These are phyloP conservation scores for Hydrotaea diabolus DNA, from an alignment of 2,888 invertebrate genomes.

Conservation along the genomic window DNA sequence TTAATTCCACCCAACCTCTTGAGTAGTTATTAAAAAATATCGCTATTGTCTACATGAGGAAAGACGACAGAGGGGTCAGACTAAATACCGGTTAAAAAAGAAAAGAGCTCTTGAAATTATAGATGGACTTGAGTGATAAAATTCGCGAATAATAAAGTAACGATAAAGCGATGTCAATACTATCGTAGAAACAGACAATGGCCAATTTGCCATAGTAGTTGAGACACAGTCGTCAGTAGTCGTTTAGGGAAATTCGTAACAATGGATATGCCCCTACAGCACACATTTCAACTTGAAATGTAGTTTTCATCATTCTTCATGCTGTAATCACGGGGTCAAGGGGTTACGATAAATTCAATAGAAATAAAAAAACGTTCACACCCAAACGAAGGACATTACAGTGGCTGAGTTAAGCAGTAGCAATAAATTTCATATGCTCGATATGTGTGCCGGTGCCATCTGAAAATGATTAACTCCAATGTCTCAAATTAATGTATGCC, in stretches of 20 bases:
- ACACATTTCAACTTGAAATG: not conserved
- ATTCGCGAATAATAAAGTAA: not conserved
- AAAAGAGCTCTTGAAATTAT: not conserved
- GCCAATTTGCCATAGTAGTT: too few species aligned
- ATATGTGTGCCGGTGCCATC: not conserved
- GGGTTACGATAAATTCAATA: not conserved
- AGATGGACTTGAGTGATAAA: slow-evolving; percentile 3
- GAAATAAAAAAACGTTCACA: not conserved
- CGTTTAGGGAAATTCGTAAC: not conserved
- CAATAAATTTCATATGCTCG: not conserved
- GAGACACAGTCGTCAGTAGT: too few species aligned
- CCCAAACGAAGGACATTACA: not conserved
- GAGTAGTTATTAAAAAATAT: too few species aligned
- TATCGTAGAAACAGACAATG: too few species aligned
- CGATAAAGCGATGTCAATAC: too few species aligned
- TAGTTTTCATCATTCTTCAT: not conserved
- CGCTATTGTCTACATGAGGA: too few species aligned
- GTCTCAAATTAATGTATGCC: too few species aligned
- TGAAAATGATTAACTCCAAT: too few species aligned
- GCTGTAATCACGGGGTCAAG: not conserved
- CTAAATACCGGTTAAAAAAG: not conserved
- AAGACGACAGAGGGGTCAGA: too few species aligned
- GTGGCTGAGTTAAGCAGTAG: not conserved
- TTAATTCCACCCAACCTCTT: too few species aligned
- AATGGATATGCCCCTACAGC: not conserved